Evolutionary conservation across 2,888 invertebrate genomes (phyloP), one percentile per base, ranked within the genome.

Genomic region (Coleophora flavipennella): DNA sequence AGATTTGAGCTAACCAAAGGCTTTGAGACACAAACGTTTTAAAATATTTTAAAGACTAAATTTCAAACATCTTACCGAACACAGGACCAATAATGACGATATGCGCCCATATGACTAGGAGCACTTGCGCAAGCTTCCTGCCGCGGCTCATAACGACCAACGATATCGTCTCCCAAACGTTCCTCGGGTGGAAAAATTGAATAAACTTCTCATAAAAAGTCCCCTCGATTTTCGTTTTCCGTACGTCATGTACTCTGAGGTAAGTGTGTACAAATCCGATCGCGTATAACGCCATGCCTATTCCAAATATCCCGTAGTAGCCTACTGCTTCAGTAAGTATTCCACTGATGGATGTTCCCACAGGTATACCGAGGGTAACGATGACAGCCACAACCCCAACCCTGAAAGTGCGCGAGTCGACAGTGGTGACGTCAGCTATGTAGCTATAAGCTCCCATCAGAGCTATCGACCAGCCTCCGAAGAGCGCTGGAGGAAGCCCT

Each of bases 361-460:
- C 53, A 11, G 87, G 86, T 27, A 86, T 54, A 13, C 83, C 81
- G 14, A 87, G 51, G 1, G 85, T 84, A 14, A 80, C 79, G 42
- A 88, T 81, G 3, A 86, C 70, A 38, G 84, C 86, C 10, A 89
- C 79, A n/a, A 89, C 57, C 10, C 89, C 90, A 34, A 90, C 78
- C 53, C 90, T 73, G 35, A 90, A 78, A 1, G 90, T 90, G 20
- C 90, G 75, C 47, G 86, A 80, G 50, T 89, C 87, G 13, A 86
- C 41, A 1, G 87, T 75, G 31, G 89, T 87, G 8, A 88, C 79
- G 49, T 89, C 88, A 13, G 89, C 86, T 6, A 91, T 75, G 49
- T 87, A 90, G 48, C 87, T 88, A 59, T 87, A 87, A 34, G 88
- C 73, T 2, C 87, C 87, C 79, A 88, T 85, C 31, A 88, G 60